phyloP scores from a whole-genome alignment of 2,113 vertebrate genomes.

The Pipra filicauda region DNA sequence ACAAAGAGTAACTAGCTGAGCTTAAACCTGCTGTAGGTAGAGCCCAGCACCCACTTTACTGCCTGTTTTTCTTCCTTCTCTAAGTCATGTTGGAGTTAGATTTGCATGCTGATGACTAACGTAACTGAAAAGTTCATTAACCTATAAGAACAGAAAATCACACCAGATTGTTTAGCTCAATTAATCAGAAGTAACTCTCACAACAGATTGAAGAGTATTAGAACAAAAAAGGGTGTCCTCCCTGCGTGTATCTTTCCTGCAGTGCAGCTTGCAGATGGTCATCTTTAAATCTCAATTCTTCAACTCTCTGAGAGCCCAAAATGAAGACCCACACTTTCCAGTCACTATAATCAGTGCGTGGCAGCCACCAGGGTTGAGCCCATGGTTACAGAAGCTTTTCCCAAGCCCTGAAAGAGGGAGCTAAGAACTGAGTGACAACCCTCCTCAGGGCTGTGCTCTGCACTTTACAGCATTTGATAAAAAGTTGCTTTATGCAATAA shows the following conservation, averaged over 20 bases:
- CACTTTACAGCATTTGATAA: not conserved
- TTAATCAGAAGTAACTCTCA: slow-evolving; percentile 31
- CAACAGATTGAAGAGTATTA: slow-evolving; percentile 26
- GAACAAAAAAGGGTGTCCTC: slow-evolving; percentile 25
- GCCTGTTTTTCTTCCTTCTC: not conserved
- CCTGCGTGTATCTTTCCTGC: not conserved
- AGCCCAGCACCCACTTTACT: not conserved
- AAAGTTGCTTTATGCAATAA: not conserved
- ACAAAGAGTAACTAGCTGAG: not conserved
- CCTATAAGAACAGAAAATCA: not conserved
- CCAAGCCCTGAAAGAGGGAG: not conserved
- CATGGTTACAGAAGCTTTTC: not conserved
- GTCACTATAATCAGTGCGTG: not conserved
- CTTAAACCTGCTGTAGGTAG: not conserved
- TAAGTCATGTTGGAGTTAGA: not conserved
- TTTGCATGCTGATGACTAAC: slow-evolving; percentile 5
- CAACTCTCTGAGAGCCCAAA: not conserved
- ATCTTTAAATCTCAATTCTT: not conserved
- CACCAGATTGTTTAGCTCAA: slow-evolving; percentile 47
- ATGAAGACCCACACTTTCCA: not conserved
- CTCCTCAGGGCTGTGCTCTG: not conserved
- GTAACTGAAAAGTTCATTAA: not conserved
- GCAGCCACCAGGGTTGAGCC: not conserved
- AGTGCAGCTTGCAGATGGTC: slow-evolving; percentile 1
- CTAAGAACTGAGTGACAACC: not conserved